Conservation (phyloP, 2,113 vertebrate species). For the Macrotus californicus region DNA sequence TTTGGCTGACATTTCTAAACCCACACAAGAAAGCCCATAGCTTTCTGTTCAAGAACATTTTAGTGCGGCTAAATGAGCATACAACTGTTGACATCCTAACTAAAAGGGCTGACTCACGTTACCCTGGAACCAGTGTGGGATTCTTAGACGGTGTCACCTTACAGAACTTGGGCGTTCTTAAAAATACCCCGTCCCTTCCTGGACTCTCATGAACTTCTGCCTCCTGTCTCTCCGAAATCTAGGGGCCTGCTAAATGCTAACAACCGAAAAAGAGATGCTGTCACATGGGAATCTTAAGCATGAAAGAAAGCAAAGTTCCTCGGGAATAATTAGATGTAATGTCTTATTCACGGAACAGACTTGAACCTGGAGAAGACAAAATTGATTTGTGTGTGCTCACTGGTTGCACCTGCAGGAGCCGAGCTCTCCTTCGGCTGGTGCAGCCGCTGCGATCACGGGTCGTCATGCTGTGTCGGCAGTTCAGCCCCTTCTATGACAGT, state of each 20-base stretch:
- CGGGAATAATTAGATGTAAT: background rate
- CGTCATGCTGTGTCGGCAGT: background rate
- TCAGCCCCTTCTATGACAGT: background rate
- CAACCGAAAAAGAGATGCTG: background rate
- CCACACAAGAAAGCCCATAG: constrained; percentile 21
- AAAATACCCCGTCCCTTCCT: constrained; percentile 11
- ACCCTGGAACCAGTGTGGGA: background rate
- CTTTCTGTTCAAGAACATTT: constrained; percentile 57
- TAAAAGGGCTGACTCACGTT: constrained; percentile 53
- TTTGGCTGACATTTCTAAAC: constrained; percentile 59
- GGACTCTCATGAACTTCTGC: background rate
- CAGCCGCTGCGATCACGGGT: background rate
- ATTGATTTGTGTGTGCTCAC: constrained; percentile 30
- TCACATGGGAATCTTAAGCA: background rate
- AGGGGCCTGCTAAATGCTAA: background rate
- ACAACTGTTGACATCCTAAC: constrained; percentile 44
- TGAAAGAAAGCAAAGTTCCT: constrained; percentile 38
- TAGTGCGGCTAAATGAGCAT: constrained; percentile 19
- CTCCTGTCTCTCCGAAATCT: background rate
- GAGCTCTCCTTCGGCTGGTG: background rate
- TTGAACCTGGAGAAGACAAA: background rate
- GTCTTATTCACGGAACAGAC: constrained; percentile 21
- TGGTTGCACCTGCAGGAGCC: constrained; percentile 12
- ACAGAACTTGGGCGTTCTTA: constrained; percentile 29
- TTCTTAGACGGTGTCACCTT: constrained; percentile 53